These are phyloP conservation scores for Rhegmatorhina hoffmannsi DNA, from an alignment of 2,113 vertebrate species.

Conservation along the genomic window DNA sequence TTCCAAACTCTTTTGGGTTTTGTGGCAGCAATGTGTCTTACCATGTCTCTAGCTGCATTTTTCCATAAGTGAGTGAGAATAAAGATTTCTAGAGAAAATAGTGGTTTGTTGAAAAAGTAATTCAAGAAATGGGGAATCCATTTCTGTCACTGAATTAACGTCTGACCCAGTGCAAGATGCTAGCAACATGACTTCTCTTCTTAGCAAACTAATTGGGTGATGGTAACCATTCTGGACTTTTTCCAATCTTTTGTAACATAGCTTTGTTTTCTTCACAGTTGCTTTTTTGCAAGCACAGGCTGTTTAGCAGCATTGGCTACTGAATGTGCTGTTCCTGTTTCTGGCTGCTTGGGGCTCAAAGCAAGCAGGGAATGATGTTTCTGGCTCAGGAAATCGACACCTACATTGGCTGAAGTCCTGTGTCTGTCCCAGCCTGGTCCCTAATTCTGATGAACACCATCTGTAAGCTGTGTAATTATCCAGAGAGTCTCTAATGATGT, in stretches of 20 bases:
- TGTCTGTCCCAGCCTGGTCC: neutral
- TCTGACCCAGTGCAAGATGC: neutral
- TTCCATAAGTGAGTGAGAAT: neutral
- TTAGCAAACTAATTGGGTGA: neutral
- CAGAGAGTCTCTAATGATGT: constrained; percentile 4
- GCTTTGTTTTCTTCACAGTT: neutral
- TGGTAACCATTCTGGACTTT: neutral
- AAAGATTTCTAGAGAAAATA: neutral
- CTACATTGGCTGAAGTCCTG: neutral
- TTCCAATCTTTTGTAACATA: neutral
- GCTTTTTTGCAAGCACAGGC: neutral
- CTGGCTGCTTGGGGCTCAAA: neutral
- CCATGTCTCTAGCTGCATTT: neutral
- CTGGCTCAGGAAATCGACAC: constrained; percentile 4
- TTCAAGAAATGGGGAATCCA: neutral
- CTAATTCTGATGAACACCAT: neutral
- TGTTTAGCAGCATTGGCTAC: neutral
- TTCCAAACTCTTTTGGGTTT: neutral
- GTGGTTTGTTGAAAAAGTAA: neutral
- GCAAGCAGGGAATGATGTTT: neutral
- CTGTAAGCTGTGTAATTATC: neutral
- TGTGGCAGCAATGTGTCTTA: neutral
- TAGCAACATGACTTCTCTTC: neutral
- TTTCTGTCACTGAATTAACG: neutral
- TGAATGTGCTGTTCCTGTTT: neutral